These are phyloP conservation scores for Calyptomena viridis DNA, from an alignment of 2,113 vertebrate genomes.

Conservation along the genomic window DNA sequence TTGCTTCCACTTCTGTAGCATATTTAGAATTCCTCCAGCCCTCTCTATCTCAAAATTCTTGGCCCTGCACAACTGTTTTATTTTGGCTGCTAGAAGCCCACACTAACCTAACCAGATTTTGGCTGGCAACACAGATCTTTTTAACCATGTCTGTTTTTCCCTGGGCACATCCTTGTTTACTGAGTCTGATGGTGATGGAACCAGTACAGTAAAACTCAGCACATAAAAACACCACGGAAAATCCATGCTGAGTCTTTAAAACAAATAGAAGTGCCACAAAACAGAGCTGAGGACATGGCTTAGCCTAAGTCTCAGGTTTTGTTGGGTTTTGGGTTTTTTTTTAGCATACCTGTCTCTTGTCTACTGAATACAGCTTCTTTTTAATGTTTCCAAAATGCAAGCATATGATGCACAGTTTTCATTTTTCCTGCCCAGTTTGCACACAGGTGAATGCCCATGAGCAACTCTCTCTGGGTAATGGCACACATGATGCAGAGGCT, in stretches of 20 bases:
- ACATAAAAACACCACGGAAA: not conserved
- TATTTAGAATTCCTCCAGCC: constrained; percentile 53
- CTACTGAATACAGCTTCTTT: constrained; percentile 7
- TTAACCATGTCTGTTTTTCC: constrained; percentile 35
- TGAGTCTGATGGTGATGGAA: constrained; percentile 9
- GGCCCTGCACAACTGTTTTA: constrained; percentile 43
- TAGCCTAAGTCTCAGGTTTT: not conserved
- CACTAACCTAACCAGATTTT: constrained; percentile 39
- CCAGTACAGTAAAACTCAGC: not conserved
- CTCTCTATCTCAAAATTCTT: constrained; percentile 44
- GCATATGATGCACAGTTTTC: not conserved
- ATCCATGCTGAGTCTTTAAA: not conserved
- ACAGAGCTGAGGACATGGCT: constrained; percentile 1
- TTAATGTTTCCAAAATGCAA: constrained; percentile 30
- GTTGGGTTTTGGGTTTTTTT: not conserved
- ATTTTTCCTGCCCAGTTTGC: not conserved
- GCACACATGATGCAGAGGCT: not conserved
- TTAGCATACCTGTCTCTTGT: not conserved
- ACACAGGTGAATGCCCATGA: constrained; percentile 46
- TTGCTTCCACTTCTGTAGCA: constrained; percentile 62
- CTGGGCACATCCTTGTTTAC: constrained; percentile 45
- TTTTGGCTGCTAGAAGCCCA: constrained; percentile 51
- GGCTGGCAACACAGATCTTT: constrained; percentile 13
- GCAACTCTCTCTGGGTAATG: not conserved
- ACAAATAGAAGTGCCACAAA: constrained; percentile 28